These are phyloP conservation scores for Suricata suricatta DNA, from an alignment of 2,113 vertebrate species.

Conservation along the genomic window DNA sequence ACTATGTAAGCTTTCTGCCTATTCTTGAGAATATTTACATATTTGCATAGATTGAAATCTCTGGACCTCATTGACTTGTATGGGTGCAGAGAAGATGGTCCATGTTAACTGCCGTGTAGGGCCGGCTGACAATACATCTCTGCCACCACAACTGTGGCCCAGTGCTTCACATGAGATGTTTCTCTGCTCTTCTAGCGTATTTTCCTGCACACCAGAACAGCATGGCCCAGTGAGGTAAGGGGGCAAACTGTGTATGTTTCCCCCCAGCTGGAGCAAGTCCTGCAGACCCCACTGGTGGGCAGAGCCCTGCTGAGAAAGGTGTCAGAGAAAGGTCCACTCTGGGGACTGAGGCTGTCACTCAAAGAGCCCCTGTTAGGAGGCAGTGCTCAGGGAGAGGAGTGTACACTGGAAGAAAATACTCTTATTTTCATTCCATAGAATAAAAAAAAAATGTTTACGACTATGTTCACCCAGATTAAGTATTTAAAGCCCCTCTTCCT, in stretches of 20 bases:
- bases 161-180: conserved; percentile 78
- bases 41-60: conserved; percentile 81
- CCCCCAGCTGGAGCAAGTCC: conserved; percentile 83
- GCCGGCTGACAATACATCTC: conserved; percentile 86
- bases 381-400: conserved; percentile 76
- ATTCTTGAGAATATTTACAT: conserved; percentile 82
- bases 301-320: conserved; percentile 86
- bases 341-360: conserved; percentile 85
- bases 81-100: conserved; percentile 68
- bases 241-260: conserved; percentile 49
- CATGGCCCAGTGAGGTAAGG: conserved; percentile 83
- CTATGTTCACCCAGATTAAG: conserved; percentile 43
- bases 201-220: conserved; percentile 80
- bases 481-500: conserved; percentile 7
- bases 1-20: conserved; percentile 76
- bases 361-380: conserved; percentile 74
- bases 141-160: conserved; percentile 88
- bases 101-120: conserved; percentile 50
- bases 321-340: conserved; percentile 85
- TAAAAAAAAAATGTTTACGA: conserved; percentile 38
- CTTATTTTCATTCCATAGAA: conserved; percentile 63
- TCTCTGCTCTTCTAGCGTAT: conserved; percentile 84
- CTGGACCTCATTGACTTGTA: conserved; percentile 85
- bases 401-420: conserved; percentile 42
- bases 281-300: conserved; percentile 56